Evolutionary conservation across 1,140 invertebrate species (phyloP).

Genomic region (Theocolax elegans): DNA sequence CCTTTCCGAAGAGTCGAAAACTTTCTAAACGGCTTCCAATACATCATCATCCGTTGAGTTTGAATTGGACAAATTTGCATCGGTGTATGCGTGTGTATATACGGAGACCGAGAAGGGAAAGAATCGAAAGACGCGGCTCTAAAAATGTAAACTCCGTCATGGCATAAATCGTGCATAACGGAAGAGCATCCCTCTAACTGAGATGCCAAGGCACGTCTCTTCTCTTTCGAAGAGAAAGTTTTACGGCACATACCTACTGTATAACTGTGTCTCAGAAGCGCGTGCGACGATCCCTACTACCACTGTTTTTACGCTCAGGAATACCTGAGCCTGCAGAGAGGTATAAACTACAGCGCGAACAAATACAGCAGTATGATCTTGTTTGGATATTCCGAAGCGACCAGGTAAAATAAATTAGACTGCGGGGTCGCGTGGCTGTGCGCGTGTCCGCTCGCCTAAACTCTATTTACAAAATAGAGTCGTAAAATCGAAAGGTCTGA

Average conservation of each 20-base stretch:
- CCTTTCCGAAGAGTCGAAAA: constrained; percentile 6
- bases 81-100: too few species aligned
- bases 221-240: not conserved
- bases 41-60: not conserved
- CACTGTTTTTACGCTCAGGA: too few species aligned
- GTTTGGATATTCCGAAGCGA: constrained; percentile 22
- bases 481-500: constrained; percentile 25
- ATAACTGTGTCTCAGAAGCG: not conserved
- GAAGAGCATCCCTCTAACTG: not conserved
- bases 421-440: constrained; percentile 29
- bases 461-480: constrained; percentile 9
- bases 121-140: constrained; percentile 9
- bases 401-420: constrained; percentile 33
- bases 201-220: not conserved
- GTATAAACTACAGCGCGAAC: not conserved
- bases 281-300: not conserved
- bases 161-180: constrained; percentile 30
- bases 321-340: constrained; percentile 2
- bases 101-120: too few species aligned
- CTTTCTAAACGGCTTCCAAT: constrained; percentile 12
- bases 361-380: constrained; percentile 31
- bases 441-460: constrained; percentile 36
- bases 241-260: too few species aligned
- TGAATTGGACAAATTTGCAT: too few species aligned
- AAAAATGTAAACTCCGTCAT: constrained; percentile 37